Base-by-base conservation (phyloP, 2,797 vertebrate genomes). In the Anas flavirostris region DNA sequence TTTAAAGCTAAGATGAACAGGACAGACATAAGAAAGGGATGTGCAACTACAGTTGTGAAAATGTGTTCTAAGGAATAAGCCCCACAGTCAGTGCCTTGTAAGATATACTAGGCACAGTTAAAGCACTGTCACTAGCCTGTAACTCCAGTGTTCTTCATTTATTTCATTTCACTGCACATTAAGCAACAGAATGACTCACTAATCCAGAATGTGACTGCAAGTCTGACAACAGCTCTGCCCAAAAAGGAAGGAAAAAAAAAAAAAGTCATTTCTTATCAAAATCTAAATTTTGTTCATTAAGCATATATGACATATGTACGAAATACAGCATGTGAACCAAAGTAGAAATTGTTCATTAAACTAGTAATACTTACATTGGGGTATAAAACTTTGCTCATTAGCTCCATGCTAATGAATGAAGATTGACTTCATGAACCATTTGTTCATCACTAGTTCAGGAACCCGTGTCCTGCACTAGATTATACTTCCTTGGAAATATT, bases 241-340 rank as follows among this genome's bases (percentile, higher is more conserved):
- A n/a, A 48, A 66, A 68, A 7, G 4, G 12, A 13, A 28, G 3
- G 10, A 5, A n/a, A n/a, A 26, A 5, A 5, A 2, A 1, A 3
- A 3, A 7, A 22, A 37, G 63, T 14, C 0, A 79, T 72, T 64
- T 50, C 70, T 69, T 55, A 76, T 21, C 33, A 69, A 83, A 64
- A 60, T 44, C 6, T 31, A 53, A 68, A 53, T 31, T 25, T 7
- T 88, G 41, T 4, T 69, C 10, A 28, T 76, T 88, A 66, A 43
- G 46, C 3, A 35, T 19, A 69, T 43, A 63, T 7, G 81, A 55
- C 10, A 55, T 60, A 48, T 22, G 21, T 39, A 39, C 37, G 11
- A 39, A 39, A 39, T 39, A 39, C 37, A 39, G 37, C 37, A 39
- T 39, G 11, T 39, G 37, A 39, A 39, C 11, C 48, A 58, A 84